Percentiles rank a stretch among this genome's conserved stretches.
Conservation (phyloP, 2,113 vertebrate genomes). For the Pluvialis apricaria region DNA sequence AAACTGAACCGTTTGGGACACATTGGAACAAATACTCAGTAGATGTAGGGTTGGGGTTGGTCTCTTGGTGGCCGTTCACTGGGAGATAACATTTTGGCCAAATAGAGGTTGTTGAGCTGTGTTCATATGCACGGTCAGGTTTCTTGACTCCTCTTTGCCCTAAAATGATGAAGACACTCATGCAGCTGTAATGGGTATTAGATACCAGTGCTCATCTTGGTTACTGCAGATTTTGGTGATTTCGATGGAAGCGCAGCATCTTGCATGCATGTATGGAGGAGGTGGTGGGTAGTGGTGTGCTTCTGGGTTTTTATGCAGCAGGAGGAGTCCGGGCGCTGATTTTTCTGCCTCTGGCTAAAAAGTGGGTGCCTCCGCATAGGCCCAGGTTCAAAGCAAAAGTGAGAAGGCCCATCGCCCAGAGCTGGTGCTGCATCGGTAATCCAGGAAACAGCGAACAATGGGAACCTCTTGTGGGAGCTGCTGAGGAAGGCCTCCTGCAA, state of each 20-base stretch:
- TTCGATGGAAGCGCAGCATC: not conserved
- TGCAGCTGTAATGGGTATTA: not conserved
- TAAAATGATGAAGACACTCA: not conserved
- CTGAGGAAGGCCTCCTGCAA: not conserved
- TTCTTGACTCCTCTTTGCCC: not conserved
- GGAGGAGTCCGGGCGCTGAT: not conserved
- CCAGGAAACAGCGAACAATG: not conserved
- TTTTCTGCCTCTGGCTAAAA: not conserved
- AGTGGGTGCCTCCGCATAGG: not conserved
- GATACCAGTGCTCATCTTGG: accelerated
- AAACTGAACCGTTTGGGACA: not conserved
- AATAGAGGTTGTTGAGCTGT: not conserved
- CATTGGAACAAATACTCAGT: not conserved
- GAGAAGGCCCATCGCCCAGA: accelerated
- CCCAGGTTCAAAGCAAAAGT: no score
- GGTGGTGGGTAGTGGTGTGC: not conserved
- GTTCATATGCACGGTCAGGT: not conserved
- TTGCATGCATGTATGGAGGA: not conserved
- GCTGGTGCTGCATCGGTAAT: accelerated
- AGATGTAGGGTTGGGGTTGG: accelerated
- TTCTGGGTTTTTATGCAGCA: not conserved
- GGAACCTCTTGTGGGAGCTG: not conserved
- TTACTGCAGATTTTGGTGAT: accelerated
- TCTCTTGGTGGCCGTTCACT: not conserved
- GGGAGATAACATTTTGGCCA: not conserved